These are phyloP conservation scores for Adelosebastes latens DNA, from an alignment of 2,797 vertebrate genomes.

Conservation along the genomic window DNA sequence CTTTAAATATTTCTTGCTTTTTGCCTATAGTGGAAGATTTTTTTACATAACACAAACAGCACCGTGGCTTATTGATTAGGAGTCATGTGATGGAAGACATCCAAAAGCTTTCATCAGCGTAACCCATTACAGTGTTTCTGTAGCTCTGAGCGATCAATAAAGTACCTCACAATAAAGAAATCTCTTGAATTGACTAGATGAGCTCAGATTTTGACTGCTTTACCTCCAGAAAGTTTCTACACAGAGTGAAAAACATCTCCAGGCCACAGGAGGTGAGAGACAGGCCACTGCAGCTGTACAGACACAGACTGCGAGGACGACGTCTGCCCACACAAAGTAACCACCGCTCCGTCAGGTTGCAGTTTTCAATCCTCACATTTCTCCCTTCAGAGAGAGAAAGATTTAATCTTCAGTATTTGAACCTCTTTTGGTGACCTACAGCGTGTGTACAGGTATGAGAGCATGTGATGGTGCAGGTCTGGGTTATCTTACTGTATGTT, in stretches of 20 bases:
- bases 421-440: conserved; percentile 10
- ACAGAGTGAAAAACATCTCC: conserved; percentile 68
- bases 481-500: conserved; percentile 76
- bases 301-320: conserved; percentile 55
- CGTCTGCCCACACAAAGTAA: conserved; percentile 46
- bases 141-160: not conserved
- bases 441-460: conserved; percentile 18
- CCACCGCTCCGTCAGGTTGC: conserved; percentile 58
- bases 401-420: not conserved
- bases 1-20: not conserved
- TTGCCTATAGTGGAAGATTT: not conserved
- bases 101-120: not conserved
- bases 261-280: conserved; percentile 54
- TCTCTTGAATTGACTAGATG: not conserved
- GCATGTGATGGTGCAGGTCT: conserved; percentile 47
- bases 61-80: not conserved
- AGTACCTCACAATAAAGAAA: not conserved
- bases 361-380: conserved; percentile 58
- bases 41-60: not conserved
- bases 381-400: conserved; percentile 62
- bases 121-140: not conserved
- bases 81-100: not conserved
- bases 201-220: not conserved
- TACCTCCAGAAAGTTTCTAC: conserved; percentile 70
- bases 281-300: conserved; percentile 60